Evolutionary conservation across 2,797 vertebrate species (phyloP).

Genomic region (Pampus argenteus): DNA sequence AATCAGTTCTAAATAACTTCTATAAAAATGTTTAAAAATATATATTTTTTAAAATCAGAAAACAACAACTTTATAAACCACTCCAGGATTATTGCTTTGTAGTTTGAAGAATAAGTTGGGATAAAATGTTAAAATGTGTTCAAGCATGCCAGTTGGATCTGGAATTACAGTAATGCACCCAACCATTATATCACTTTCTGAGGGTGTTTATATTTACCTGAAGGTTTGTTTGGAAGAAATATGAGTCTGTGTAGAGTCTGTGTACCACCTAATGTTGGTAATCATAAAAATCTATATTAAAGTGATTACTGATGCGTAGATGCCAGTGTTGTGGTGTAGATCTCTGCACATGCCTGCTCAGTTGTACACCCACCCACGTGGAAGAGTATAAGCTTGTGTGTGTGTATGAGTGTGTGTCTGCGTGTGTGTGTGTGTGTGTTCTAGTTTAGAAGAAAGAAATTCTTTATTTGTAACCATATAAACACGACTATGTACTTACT

Average conservation of each 20-base stretch:
- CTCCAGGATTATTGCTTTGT: background rate
- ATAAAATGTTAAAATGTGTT: slow-evolving; percentile 18
- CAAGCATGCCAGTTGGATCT: slow-evolving; percentile 21
- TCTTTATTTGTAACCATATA: slow-evolving; percentile 38
- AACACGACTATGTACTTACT: slow-evolving; percentile 30
- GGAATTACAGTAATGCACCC: slow-evolving; percentile 26
- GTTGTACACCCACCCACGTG: slow-evolving; percentile 63
- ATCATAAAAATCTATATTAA: slow-evolving; percentile 59
- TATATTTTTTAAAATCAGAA: background rate
- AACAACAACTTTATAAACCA: background rate
- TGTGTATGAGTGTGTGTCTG: background rate
- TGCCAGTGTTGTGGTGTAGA: slow-evolving; percentile 34
- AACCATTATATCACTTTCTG: slow-evolving; percentile 37
- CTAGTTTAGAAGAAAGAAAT: slow-evolving; percentile 29
- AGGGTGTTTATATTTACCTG: slow-evolving; percentile 53
- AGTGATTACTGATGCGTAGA: slow-evolving; percentile 52
- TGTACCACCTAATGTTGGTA: slow-evolving; percentile 30
- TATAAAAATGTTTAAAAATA: slow-evolving; percentile 15
- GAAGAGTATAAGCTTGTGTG: background rate
- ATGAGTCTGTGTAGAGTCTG: no score
- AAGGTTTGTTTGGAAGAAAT: slow-evolving; percentile 45
- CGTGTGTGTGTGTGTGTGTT: slow-evolving; percentile 27
- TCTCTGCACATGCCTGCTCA: slow-evolving; percentile 30
- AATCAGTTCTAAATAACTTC: slow-evolving; percentile 9
- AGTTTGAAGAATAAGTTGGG: background rate